phyloP scores from a whole-genome alignment of 2,113 vertebrate genomes.

The Haplotaxodon microlepis region DNA sequence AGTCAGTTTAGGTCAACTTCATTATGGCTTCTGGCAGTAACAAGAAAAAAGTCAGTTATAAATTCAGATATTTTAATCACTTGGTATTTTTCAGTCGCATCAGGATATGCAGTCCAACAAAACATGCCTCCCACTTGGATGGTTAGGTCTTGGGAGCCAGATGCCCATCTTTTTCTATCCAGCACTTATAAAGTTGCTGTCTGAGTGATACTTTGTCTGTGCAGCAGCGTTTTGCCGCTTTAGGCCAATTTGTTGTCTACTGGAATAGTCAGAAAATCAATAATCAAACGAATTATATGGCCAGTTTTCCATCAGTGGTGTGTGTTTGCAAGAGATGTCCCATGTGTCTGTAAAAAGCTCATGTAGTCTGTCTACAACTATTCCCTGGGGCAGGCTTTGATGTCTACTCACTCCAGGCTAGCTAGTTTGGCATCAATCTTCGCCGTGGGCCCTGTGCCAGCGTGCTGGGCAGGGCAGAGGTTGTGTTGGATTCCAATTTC shows the following conservation, averaged over 20 bases:
- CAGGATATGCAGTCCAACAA: not conserved
- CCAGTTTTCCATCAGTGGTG: not conserved
- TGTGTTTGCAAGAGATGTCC: not conserved
- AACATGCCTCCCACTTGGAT: not conserved
- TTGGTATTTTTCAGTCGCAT: not conserved
- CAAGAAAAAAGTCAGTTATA: slow-evolving; percentile 12
- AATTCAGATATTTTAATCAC: slow-evolving; percentile 7
- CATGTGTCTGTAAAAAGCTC: not conserved
- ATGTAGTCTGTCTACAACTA: not conserved
- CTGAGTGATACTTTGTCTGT: not conserved
- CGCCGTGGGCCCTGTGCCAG: slow-evolving; percentile 6
- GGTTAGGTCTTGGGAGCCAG: not conserved
- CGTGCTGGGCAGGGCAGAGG: slow-evolving; percentile 8
- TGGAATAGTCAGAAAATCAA: slow-evolving; percentile 17
- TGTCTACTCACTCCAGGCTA: slow-evolving; percentile 32
- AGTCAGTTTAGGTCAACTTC: slow-evolving; percentile 15
- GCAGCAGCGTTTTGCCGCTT: not conserved
- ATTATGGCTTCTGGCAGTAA: slow-evolving; percentile 4
- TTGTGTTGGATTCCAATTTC: not conserved
- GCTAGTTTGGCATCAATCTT: slow-evolving; percentile 27
- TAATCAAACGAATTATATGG: not conserved
- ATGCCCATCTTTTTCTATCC: not conserved
- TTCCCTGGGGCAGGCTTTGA: slow-evolving; percentile 26
- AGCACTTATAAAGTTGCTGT: not conserved
- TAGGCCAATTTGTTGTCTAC: not conserved